A percentile compares a stretch with the other conserved stretches of the same genome.
These are phyloP conservation scores for Melanotaenia nigrans DNA, from an alignment of 2,797 vertebrate species.

Conservation along the genomic window DNA sequence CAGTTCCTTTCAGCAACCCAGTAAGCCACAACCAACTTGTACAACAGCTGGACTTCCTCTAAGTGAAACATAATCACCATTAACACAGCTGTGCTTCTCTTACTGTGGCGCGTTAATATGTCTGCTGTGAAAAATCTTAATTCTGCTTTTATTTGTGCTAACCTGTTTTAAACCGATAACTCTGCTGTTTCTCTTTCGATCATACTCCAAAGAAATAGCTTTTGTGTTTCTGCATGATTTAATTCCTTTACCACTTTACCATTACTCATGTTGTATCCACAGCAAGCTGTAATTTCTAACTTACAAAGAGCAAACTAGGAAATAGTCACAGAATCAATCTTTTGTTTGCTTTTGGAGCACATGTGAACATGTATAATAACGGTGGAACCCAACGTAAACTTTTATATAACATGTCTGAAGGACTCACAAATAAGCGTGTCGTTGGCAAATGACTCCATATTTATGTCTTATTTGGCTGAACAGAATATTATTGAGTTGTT, in stretches of 20 bases:
- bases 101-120: neutral
- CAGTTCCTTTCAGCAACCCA: neutral
- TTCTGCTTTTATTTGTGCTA: constrained; percentile 33
- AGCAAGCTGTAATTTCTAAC: constrained; percentile 48
- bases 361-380: constrained; percentile 1
- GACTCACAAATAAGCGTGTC: constrained; percentile 57
- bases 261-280: constrained; percentile 56
- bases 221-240: constrained; percentile 66
- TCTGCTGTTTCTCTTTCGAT: constrained; percentile 51
- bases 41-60: neutral
- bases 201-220: constrained; percentile 36
- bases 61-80: neutral
- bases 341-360: constrained; percentile 25
- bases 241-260: constrained; percentile 29
- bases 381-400: neutral
- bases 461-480: constrained; percentile 51
- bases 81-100: constrained; percentile 11
- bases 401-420: constrained; percentile 20
- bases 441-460: constrained; percentile 77
- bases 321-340: constrained; percentile 13
- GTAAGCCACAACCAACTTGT: neutral
- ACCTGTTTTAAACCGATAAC: constrained; percentile 34
- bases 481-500: constrained; percentile 56
- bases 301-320: constrained; percentile 35
- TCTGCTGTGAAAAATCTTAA: constrained; percentile 1